Percentiles rank a stretch among this genome's conserved stretches.
These are phyloP conservation scores for Andricus curvator DNA, from an alignment of 2,888 invertebrate species.

Conservation along the genomic window DNA sequence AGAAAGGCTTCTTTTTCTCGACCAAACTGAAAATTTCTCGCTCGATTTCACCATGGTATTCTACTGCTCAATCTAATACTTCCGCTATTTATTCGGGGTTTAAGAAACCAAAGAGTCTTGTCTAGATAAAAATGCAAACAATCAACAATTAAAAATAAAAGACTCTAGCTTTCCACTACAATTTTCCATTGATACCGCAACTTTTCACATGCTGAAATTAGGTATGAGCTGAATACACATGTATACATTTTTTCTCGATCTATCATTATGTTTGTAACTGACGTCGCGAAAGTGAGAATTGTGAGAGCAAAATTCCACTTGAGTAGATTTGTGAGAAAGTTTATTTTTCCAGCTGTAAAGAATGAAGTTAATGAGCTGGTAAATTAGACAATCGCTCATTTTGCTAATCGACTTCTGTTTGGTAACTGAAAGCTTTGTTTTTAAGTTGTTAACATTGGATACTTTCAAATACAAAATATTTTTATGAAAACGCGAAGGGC, in stretches of 20 bases:
- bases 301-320: conserved; percentile 1
- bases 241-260: background rate
- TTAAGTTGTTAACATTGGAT: too few species aligned
- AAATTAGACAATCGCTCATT: too few species aligned
- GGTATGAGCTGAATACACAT: too few species aligned
- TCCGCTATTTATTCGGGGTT: background rate
- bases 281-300: conserved; percentile 12
- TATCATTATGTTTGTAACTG: conserved; percentile 8
- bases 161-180: too few species aligned
- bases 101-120: background rate
- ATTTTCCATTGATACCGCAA: background rate
- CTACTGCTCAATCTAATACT: conserved; percentile 2
- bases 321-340: conserved; percentile 2
- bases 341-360: background rate
- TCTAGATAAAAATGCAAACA: background rate
- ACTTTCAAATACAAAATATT: too few species aligned
- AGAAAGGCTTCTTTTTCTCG: conserved; percentile 18
- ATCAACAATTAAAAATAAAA: background rate
- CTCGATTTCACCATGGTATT: conserved; percentile 4
- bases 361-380: conserved; percentile 12
- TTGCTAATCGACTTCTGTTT: too few species aligned
- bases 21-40: conserved; percentile 7
- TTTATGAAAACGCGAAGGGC: too few species aligned
- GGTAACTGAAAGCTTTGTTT: too few species aligned
- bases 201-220: background rate